Percentiles rank a stretch among this genome's conserved stretches.
Conservation (phyloP, 2,888 invertebrate genomes). For the Drosophila borealis region DNA sequence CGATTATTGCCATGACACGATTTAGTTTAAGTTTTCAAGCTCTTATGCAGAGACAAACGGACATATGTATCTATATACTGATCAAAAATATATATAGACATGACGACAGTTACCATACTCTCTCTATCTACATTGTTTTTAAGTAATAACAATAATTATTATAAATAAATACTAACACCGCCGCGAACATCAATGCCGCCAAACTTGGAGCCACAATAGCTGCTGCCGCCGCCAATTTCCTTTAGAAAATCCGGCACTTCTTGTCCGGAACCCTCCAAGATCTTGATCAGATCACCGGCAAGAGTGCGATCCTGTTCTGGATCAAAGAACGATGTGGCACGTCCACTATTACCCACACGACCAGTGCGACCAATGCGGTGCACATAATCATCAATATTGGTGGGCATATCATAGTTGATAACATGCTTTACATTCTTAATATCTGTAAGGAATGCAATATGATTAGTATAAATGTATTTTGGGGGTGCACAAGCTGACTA, state of each 20-base stretch:
- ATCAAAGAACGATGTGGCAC: slow-evolving; percentile 94
- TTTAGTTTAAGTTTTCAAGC: no score
- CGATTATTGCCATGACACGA: no score
- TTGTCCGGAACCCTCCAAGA: slow-evolving; percentile 92
- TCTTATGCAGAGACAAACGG: no score
- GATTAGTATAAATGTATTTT: neutral
- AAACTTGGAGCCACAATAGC: slow-evolving; percentile 85
- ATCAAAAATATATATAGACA: no score
- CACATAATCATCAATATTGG: slow-evolving; percentile 96
- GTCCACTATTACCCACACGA: slow-evolving; percentile 95
- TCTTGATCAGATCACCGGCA: slow-evolving; percentile 88
- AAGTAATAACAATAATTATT: neutral
- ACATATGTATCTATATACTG: no score
- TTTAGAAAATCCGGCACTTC: slow-evolving; percentile 91
- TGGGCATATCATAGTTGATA: slow-evolving; percentile 96
- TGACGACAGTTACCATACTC: no score
- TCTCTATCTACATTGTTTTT: no score
- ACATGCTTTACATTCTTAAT: slow-evolving; percentile 95
- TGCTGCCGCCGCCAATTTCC: slow-evolving; percentile 84
- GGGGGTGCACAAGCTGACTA: slow-evolving; percentile 32
- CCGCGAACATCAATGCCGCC: slow-evolving; percentile 89
- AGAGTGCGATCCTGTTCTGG: slow-evolving; percentile 87
- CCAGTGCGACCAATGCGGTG: slow-evolving; percentile 98
- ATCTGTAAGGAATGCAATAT: slow-evolving; percentile 86
- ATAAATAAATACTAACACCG: slow-evolving; percentile 35